Percentiles rank a stretch among this genome's conserved stretches.
phyloP scores from a whole-genome alignment of 1,140 invertebrate genomes.

The Drosophila nebulosa region DNA sequence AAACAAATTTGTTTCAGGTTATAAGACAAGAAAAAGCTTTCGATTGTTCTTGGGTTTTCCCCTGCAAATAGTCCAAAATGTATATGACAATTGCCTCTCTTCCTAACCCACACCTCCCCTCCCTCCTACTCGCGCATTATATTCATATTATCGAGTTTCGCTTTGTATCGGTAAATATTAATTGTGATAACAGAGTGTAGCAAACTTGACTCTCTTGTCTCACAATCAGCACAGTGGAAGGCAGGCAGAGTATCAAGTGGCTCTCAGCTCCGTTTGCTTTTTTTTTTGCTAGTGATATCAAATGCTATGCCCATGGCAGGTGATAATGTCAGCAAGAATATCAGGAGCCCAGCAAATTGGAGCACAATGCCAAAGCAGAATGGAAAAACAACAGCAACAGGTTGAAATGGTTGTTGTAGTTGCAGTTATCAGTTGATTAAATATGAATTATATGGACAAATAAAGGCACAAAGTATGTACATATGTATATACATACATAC shows the following conservation, averaged over 20 bases:
- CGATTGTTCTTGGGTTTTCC: neutral
- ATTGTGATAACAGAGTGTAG: slow-evolving; percentile 30
- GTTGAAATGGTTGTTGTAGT: slow-evolving; percentile 30
- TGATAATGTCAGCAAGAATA: slow-evolving; percentile 63
- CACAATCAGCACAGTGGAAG: slow-evolving; percentile 16
- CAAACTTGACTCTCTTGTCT: neutral
- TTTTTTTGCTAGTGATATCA: slow-evolving; percentile 29
- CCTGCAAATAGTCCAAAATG: too few species aligned
- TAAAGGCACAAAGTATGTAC: slow-evolving; percentile 30
- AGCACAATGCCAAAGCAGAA: slow-evolving; percentile 31
- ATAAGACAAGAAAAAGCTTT: too few species aligned
- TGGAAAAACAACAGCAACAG: slow-evolving; percentile 42
- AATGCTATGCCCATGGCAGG: slow-evolving; percentile 44
- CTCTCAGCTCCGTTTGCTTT: neutral
- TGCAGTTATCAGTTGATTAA: slow-evolving; percentile 75
- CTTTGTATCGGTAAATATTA: slow-evolving; percentile 27
- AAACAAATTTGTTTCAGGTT: neutral
- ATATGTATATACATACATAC: neutral
- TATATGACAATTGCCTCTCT: too few species aligned
- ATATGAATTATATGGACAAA: slow-evolving; percentile 74
- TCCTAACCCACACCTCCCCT: neutral
- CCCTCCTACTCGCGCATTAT: neutral
- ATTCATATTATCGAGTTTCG: neutral
- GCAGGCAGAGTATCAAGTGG: slow-evolving; percentile 36
- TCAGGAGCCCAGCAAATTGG: slow-evolving; percentile 66